Evolutionary conservation across 2,113 vertebrate genomes (phyloP).

Genomic region (Odontesthes bonariensis): DNA sequence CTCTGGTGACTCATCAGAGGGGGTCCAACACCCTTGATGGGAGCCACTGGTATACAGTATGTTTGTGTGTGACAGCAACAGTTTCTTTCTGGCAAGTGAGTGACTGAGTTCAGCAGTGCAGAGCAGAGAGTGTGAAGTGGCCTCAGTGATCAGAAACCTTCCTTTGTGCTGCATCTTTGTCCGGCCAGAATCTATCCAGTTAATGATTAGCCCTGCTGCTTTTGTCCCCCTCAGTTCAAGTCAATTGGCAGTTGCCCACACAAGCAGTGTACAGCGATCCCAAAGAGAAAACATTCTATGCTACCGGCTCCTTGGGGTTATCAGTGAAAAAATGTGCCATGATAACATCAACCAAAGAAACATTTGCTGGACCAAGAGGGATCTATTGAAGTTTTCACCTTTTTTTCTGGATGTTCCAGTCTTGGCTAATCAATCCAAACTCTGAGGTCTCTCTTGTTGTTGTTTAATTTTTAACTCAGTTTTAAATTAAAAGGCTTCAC

Average conservation of each 20-base stretch:
- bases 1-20: background rate
- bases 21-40: background rate
- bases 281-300: slow-evolving; percentile 3
- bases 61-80: slow-evolving; percentile 1
- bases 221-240: slow-evolving; percentile 35
- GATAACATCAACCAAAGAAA: slow-evolving; percentile 14
- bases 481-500: slow-evolving; percentile 70
- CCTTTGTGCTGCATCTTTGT: slow-evolving; percentile 54
- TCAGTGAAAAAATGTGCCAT: slow-evolving; percentile 35
- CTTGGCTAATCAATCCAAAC: slow-evolving; percentile 22
- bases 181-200: slow-evolving; percentile 24
- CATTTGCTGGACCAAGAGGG: background rate
- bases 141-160: background rate
- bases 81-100: slow-evolving; percentile 1
- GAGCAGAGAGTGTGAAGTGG: slow-evolving; percentile 35
- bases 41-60: background rate
- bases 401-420: background rate
- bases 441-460: slow-evolving; percentile 11
- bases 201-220: slow-evolving; percentile 67
- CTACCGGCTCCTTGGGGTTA: slow-evolving; percentile 23
- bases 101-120: background rate
- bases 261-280: background rate
- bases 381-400: background rate
- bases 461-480: slow-evolving; percentile 72
- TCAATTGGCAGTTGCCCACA: slow-evolving; percentile 31